A percentile compares a stretch with the other conserved stretches of the same genome.
Evolutionary conservation across 2,113 vertebrate species (phyloP).

Genomic region (Leucoraja erinaceus): DNA sequence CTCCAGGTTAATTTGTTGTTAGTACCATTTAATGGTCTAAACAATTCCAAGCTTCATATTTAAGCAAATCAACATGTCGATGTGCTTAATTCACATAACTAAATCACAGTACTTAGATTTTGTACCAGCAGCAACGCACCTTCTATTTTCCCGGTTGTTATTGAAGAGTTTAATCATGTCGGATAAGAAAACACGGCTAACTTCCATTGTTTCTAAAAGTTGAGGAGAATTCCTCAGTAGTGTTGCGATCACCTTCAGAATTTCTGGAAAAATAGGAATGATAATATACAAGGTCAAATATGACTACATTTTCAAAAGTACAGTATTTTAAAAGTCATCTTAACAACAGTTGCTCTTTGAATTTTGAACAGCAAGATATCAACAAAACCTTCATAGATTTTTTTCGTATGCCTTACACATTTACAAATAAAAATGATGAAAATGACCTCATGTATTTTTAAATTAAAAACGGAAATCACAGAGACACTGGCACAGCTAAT

Average conservation of each 20-base stretch:
- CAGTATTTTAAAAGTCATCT: background rate
- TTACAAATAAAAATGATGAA: too few species aligned
- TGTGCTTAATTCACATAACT: background rate
- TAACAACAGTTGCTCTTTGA: background rate
- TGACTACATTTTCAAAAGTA: background rate
- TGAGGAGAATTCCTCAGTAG: constrained; percentile 77
- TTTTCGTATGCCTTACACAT: background rate
- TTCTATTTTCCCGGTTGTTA: constrained; percentile 93
- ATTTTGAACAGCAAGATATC: background rate
- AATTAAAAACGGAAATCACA: too few species aligned
- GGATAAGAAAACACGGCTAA: constrained; percentile 84
- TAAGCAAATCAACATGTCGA: background rate
- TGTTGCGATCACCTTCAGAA: constrained; percentile 87
- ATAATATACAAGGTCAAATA: background rate
- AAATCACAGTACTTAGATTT: background rate
- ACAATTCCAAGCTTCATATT: background rate
- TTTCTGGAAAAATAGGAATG: constrained; percentile 64
- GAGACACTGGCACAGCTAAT: too few species aligned
- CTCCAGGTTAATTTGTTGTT: background rate
- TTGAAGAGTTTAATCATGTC: constrained; percentile 99
- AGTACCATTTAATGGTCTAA: background rate
- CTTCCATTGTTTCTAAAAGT: constrained; percentile 79
- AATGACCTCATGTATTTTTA: too few species aligned
- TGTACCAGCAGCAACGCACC: constrained; percentile 57
- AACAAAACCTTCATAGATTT: background rate